Evolutionary conservation across 2,113 vertebrate genomes (phyloP), one percentile per base, ranked within the genome.

Genomic region (Pterocles orientalis): DNA sequence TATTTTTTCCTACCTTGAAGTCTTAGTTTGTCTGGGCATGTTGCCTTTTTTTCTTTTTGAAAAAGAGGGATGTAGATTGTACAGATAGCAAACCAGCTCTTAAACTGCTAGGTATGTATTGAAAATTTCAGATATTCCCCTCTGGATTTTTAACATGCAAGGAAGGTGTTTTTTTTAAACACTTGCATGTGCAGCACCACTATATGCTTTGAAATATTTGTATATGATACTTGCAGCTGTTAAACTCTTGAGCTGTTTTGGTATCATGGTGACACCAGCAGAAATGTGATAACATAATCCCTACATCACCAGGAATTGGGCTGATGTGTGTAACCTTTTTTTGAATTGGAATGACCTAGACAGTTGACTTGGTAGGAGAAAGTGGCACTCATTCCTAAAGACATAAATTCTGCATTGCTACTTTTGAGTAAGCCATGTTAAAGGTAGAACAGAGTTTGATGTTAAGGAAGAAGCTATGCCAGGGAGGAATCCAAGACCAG

Each of bases 281-380:
- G 94, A 94, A 94, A 94, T 75, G 43, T 54, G 91, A 75, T 92
- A 94, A 83, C 72, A 71, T 88, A 92, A 91, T 96, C 86, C 56
- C 29, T 45, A 0, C 34, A 60, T 86, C 91, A 75, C 57, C 65
- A 41, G 47, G 48, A 81, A 12, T 12, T 82, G 87, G 12, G 39
- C 47, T 92, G 68, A 17, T 64, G 56, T 57, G 23, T 60, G 23
- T 62, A 86, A 65, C 28, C 1, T 31, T 56, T 41, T 77, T 58
- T 69, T 36, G 1, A 45, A 36, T 78, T 83, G 72, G n/a, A 94
- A 60, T 29, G 14, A 62, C 29, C 92, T 66, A 18, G 20, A 29
- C 82, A 88, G 71, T 92, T 93, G 86, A 51, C 26, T 64, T 71
- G 16, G 6, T 86, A 43, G 65, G 39, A 68, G 26, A 47, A 84